Percentiles rank a stretch among this genome's conserved stretches.
These are phyloP conservation scores for Acrossocheilus fasciatus DNA, from an alignment of 2,797 vertebrate genomes.

Conservation along the genomic window DNA sequence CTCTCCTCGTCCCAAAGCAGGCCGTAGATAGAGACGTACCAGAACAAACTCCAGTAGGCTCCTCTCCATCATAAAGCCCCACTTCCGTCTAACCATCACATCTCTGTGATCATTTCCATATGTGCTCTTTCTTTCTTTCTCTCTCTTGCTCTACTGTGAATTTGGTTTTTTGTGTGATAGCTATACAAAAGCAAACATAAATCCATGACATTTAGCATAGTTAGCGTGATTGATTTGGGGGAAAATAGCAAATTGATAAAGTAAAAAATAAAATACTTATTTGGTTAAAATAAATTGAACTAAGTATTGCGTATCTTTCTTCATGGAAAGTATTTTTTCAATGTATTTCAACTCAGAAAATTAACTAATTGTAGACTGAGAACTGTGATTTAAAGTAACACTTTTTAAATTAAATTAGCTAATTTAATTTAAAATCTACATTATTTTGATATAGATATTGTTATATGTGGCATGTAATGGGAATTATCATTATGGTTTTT, in stretches of 20 bases:
- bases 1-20: conserved; percentile 18
- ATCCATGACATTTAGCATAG: not conserved
- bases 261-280: not conserved
- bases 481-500: not conserved
- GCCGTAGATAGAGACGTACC: conserved; percentile 17
- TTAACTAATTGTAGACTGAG: not conserved
- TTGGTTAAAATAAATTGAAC: not conserved
- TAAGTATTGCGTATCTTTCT: not conserved
- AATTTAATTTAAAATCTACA: not conserved
- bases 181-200: not conserved
- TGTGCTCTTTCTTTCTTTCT: conserved; percentile 31
- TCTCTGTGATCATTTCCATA: conserved; percentile 64
- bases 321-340: not conserved
- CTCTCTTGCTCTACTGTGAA: conserved; percentile 14
- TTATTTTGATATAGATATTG: not conserved
- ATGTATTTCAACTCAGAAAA: not conserved
- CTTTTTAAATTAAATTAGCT: too few relatives aligned
- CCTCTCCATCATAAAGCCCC: conserved; percentile 56
- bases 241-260: not conserved
- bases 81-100: conserved; percentile 59
- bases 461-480: not conserved
- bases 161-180: not conserved
- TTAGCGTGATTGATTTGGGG: not conserved
- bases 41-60: conserved; percentile 41
- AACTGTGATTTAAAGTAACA: not conserved